Evolutionary conservation across 1,140 invertebrate species (phyloP).

Genomic region (Trinorchestia longiramus): DNA sequence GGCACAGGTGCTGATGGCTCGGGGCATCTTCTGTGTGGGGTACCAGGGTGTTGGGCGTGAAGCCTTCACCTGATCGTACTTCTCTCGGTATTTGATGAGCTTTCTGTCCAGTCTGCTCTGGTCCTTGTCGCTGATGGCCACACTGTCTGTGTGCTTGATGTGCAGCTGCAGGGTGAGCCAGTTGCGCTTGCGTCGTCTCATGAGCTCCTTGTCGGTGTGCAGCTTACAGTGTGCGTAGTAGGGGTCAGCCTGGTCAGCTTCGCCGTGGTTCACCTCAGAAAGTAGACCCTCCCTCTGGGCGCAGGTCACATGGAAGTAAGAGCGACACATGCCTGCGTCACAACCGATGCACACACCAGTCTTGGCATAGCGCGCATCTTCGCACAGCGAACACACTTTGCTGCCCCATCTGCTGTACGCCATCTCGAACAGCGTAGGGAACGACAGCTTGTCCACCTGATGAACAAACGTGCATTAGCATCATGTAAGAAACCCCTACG

Average conservation of each 20-base stretch:
- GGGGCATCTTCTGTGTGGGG: conserved; percentile 93
- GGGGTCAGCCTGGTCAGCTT: conserved; percentile 91
- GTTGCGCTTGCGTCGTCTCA: conserved; percentile 80
- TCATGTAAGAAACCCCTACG: too few species aligned
- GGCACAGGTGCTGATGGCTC: conserved; percentile 89
- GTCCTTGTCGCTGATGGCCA: conserved; percentile 67
- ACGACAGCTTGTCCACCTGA: conserved; percentile 71
- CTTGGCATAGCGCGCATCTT: conserved; percentile 85
- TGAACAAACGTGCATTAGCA: neutral
- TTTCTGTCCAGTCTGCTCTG: conserved; percentile 72
- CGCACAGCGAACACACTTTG: conserved; percentile 87
- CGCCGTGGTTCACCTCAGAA: conserved; percentile 92
- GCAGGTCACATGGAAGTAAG: conserved; percentile 97
- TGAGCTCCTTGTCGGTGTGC: conserved; percentile 81
- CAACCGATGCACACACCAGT: conserved; percentile 96
- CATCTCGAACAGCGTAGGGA: conserved; percentile 92
- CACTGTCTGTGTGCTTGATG: conserved; percentile 76
- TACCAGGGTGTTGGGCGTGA: conserved; percentile 86
- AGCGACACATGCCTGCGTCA: conserved; percentile 97
- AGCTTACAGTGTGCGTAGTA: conserved; percentile 97
- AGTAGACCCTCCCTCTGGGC: conserved; percentile 93
- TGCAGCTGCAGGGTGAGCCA: conserved; percentile 89
- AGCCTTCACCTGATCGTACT: conserved; percentile 78
- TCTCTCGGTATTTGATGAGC: conserved; percentile 71
- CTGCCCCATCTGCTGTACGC: conserved; percentile 94